These are phyloP conservation scores for Prinia subflava DNA, from an alignment of 2,113 vertebrate species.

Conservation along the genomic window DNA sequence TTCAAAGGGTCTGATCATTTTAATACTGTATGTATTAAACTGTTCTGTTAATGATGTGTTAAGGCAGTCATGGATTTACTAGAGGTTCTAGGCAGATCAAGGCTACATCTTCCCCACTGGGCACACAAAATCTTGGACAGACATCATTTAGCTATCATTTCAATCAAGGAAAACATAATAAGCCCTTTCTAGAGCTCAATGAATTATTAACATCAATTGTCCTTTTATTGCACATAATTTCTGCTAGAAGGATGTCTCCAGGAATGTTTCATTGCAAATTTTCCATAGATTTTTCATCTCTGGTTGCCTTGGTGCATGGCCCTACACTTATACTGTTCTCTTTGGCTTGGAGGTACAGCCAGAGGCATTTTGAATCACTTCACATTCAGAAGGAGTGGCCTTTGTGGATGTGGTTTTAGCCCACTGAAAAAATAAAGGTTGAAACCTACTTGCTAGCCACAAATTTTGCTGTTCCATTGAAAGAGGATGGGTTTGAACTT, in stretches of 20 bases:
- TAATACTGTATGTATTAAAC: slow-evolving; percentile 25
- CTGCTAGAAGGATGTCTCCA: not conserved
- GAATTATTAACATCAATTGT: not conserved
- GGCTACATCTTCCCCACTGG: not conserved
- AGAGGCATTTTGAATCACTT: not conserved
- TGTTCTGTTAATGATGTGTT: slow-evolving; percentile 34
- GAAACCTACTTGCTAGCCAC: not conserved
- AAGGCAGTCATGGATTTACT: slow-evolving; percentile 12
- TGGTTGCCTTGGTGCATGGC: not conserved
- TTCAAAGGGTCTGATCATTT: slow-evolving; percentile 26
- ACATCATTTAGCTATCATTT: not conserved
- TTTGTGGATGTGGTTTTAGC: not conserved
- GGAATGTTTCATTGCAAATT: not conserved
- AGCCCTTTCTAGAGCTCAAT: not conserved
- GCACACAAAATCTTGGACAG: not conserved
- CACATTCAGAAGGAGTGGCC: not conserved
- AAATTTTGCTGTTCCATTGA: not conserved
- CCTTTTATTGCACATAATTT: not conserved
- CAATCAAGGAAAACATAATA: not conserved
- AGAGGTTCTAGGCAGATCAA: slow-evolving; percentile 5
- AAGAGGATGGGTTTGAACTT: not conserved
- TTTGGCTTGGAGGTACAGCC: not conserved
- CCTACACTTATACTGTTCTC: not conserved
- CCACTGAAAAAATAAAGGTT: not conserved
- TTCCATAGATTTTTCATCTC: not conserved